A percentile compares a stretch with the other conserved stretches of the same genome.
Conservation (phyloP, 1,140 invertebrate genomes). For the Belonocnema kinseyi region DNA sequence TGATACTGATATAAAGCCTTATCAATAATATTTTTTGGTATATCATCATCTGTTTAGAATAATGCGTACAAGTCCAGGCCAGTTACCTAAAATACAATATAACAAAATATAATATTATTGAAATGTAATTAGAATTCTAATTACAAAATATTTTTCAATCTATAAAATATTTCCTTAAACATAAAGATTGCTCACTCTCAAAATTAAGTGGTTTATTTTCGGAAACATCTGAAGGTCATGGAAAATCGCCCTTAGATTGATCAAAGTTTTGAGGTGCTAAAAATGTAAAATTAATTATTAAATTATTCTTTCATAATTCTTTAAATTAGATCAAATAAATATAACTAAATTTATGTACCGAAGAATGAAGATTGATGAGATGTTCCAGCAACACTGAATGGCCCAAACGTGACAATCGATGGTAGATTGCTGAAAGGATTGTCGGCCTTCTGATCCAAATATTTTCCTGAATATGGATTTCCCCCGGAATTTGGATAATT, state of each 20-base stretch:
- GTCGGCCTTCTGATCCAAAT: background rate
- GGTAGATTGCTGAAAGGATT: background rate
- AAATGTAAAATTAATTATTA: background rate
- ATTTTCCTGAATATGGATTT: background rate
- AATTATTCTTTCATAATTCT: no score
- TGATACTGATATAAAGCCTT: background rate
- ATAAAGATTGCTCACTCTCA: background rate
- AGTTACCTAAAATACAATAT: background rate
- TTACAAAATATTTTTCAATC: background rate
- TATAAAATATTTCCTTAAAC: background rate
- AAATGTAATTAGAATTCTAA: background rate
- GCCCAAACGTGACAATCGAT: background rate
- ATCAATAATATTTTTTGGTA: background rate
- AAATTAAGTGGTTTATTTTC: background rate
- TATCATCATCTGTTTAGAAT: background rate
- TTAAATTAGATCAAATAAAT: no score
- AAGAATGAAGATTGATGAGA: background rate
- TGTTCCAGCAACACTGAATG: background rate
- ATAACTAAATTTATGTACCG: background rate
- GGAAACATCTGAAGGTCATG: background rate
- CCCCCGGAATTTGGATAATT: constrained; percentile 11
- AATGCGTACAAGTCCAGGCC: background rate
- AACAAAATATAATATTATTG: background rate
- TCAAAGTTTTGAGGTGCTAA: background rate
- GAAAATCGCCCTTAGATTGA: background rate